phyloP scores from a whole-genome alignment of 2,113 vertebrate genomes.

The Propithecus coquereli region DNA sequence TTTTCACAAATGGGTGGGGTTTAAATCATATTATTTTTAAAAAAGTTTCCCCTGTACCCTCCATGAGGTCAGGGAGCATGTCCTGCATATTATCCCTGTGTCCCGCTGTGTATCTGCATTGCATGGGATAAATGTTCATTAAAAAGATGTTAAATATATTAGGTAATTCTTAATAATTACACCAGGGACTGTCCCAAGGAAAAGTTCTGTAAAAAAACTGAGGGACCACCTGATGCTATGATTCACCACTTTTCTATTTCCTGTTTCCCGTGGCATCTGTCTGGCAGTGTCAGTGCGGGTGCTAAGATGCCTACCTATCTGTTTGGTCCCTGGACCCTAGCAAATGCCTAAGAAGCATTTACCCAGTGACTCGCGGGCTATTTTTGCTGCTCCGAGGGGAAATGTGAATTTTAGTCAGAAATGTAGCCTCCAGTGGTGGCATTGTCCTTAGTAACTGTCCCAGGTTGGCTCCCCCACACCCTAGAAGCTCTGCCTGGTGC shows the following conservation, averaged over 20 bases:
- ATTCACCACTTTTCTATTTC: neutral
- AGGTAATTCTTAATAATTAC: neutral
- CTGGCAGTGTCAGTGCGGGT: neutral
- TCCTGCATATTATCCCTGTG: neutral
- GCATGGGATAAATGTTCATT: neutral
- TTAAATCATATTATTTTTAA: no score
- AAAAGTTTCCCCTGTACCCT: neutral
- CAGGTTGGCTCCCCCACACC: neutral
- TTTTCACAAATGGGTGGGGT: neutral
- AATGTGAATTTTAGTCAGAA: neutral
- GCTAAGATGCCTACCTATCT: neutral
- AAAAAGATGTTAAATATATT: neutral
- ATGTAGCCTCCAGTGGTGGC: neutral
- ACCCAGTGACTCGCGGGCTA: neutral
- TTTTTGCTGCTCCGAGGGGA: neutral
- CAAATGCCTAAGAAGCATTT: neutral
- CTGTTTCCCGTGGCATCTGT: neutral
- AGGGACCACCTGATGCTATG: neutral
- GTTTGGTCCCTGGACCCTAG: neutral
- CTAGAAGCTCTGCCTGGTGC: neutral
- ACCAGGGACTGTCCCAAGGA: neutral
- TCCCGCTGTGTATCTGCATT: neutral
- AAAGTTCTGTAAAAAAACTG: neutral
- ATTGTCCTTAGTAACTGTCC: neutral
- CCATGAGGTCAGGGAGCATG: neutral